These are phyloP conservation scores for Scopus umbretta DNA, from an alignment of 2,113 vertebrate species.

Conservation along the genomic window DNA sequence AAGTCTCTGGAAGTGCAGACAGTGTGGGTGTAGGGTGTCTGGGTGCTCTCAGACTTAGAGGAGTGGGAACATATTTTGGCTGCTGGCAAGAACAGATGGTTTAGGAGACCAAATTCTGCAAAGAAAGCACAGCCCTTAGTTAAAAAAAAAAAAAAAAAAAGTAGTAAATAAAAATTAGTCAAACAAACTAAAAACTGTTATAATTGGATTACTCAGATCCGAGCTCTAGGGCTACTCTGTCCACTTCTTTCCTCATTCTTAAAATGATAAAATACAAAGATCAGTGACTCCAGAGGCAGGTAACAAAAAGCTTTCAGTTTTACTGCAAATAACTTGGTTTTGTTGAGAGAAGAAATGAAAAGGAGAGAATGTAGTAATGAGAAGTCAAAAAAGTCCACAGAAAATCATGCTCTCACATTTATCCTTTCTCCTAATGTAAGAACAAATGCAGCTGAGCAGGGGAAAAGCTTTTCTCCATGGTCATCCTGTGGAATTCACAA, in stretches of 20 bases:
- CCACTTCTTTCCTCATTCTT: not conserved
- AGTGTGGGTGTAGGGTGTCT: not conserved
- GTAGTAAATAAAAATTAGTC: not conserved
- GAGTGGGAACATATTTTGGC: not conserved
- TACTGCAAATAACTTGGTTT: not conserved
- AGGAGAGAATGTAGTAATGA: not conserved
- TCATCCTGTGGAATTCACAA: not conserved
- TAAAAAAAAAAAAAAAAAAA: not conserved
- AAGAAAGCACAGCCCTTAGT: not conserved
- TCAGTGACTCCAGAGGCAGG: not conserved
- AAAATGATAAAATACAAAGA: not conserved
- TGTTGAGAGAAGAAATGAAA: not conserved
- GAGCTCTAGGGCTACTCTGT: not conserved
- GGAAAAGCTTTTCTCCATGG: not conserved
- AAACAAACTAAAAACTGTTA: not conserved
- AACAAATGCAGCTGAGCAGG: not conserved
- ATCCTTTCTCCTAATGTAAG: not conserved
- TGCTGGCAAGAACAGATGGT: not conserved
- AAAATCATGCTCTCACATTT: not conserved
- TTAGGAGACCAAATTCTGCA: not conserved
- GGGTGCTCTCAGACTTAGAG: not conserved
- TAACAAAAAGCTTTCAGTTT: not conserved
- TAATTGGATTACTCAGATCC: not conserved
- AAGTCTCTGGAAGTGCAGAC: not conserved
- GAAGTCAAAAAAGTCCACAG: not conserved